A percentile compares a stretch with the other conserved stretches of the same genome.
Conservation (phyloP, 1,140 invertebrate genomes). For the Chymomyza costata region DNA sequence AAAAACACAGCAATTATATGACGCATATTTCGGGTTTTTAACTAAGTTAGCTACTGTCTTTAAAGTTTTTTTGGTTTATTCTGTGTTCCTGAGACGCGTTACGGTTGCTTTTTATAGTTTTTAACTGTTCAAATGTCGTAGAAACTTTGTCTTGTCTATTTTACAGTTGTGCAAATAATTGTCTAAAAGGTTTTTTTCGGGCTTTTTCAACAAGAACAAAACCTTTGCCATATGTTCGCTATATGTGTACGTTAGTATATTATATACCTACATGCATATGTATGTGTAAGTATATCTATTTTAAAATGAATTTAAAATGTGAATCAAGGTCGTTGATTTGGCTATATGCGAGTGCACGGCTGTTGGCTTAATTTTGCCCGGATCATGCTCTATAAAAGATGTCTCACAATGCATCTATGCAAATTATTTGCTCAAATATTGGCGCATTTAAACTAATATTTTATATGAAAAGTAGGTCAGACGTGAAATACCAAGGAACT, state of each 20-base stretch:
- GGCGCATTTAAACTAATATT: too few relatives aligned
- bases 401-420: too few relatives aligned
- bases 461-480: too few relatives aligned
- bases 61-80: too few relatives aligned
- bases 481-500: too few relatives aligned
- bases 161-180: conserved; percentile 11
- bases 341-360: too few relatives aligned
- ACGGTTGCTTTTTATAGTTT: conserved; percentile 20
- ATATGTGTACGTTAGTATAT: background rate
- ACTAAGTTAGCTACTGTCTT: too few relatives aligned
- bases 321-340: too few relatives aligned
- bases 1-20: background rate
- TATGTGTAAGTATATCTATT: background rate
- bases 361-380: too few relatives aligned
- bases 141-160: conserved; percentile 10
- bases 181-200: background rate
- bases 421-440: too few relatives aligned
- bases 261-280: background rate
- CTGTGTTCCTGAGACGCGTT: background rate
- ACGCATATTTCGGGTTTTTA: conserved; percentile 23
- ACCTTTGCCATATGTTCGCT: conserved; percentile 6
- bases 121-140: conserved; percentile 44
- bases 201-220: conserved; percentile 7
- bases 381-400: too few relatives aligned
- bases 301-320: conserved; percentile 45